Base-by-base conservation (phyloP, 30 jellyfish, hydroid and myxozoan genomes). In the Turritopsis dohrnii region DNA sequence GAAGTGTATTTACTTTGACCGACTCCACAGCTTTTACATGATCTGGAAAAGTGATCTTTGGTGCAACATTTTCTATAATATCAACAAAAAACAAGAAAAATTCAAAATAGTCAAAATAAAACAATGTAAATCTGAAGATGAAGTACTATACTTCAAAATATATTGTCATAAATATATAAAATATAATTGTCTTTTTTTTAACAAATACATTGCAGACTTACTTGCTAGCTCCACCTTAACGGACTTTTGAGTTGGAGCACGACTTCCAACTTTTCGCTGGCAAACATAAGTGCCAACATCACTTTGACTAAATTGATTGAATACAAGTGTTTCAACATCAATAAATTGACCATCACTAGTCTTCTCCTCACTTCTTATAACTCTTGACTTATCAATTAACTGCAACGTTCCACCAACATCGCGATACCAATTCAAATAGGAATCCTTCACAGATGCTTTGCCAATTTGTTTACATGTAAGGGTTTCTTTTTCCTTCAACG, bases 211-310 rank as follows among this genome's bases (percentile, higher is more conserved):
- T 41, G 24, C 27, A 0, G 19, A 80, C 87, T 53, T 53, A 80
- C 87, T 52, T 18, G 54, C 53, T 1, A 53, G 53, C 27, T 53
- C 87, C 26, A 80, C 29, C 26, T 53, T 80, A n/a, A 80, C 65
- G 21, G 77, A 80, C 26, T 53, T 80, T 23, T 24, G 16, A 16
- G 82, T 80, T 80, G 79, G 53, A 52, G 5, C 0, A n/a, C 24
- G 29, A 18, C 21, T 0, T n/a, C 54, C 54, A 23, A 52, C 82
- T 53, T 7, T 80, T 80, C 87, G 0, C 27, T 24, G 25, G 29
- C 87, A 80, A 65, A 80, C 79, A 20, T 80, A 80, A 16, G 52
- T 65, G 16, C 87, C 87, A 53, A 53, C 76, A 80, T 80, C 87
- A 65, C 19, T 53, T 53, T 53, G 26, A 17, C 77, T 31, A 26